These are phyloP conservation scores for Anniella stebbinsi DNA, from an alignment of 2,797 vertebrate species.

Conservation along the genomic window DNA sequence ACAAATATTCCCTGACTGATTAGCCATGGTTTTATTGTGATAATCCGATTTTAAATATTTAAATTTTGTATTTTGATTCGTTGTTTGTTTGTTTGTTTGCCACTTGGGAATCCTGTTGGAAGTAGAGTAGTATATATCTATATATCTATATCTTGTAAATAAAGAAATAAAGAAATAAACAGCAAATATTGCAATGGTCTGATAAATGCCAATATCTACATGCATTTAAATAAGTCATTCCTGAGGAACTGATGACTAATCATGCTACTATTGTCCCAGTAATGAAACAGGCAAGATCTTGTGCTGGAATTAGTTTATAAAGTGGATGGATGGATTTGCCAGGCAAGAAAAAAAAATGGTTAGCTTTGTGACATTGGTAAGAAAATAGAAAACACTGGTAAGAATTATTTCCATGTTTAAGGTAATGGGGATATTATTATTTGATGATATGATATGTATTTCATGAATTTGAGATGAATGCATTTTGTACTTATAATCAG, in stretches of 20 bases:
- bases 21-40: no score
- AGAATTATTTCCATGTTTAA: not conserved
- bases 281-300: not conserved
- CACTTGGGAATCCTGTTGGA: no score
- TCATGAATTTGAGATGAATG: not conserved
- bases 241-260: not conserved
- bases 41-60: no score
- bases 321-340: not conserved
- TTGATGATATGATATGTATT: not conserved
- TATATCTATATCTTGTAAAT: no score
- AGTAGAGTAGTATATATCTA: no score
- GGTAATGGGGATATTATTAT: not conserved
- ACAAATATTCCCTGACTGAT: no score
- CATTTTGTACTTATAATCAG: not conserved
- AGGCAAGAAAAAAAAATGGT: not conserved
- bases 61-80: no score
- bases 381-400: not conserved
- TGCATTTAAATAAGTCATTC: not conserved
- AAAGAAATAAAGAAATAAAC: no score
- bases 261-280: not conserved
- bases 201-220: not conserved
- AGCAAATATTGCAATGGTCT: not conserved
- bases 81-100: no score
- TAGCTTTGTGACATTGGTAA: not conserved
- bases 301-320: not conserved